phyloP scores from a whole-genome alignment of 2,888 invertebrate species.

The Thysanoteuthis rhombus region DNA sequence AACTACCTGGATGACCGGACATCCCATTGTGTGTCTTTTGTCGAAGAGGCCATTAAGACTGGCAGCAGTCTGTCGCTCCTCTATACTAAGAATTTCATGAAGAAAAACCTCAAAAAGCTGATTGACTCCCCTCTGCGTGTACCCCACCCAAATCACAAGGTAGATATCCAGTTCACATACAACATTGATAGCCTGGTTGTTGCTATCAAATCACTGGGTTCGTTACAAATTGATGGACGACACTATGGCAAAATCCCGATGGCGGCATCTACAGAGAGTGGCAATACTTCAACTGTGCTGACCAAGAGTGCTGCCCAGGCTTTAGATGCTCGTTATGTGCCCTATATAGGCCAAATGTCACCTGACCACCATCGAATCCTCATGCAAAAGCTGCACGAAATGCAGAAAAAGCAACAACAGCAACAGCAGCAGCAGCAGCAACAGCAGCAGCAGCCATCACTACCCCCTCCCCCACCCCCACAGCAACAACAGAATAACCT shows the following conservation, averaged over 20 bases:
- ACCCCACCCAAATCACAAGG: conserved; percentile 64
- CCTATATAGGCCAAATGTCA: background rate
- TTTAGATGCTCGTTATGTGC: background rate
- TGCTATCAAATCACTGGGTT: conserved; percentile 48
- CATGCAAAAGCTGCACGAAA: conserved; percentile 17
- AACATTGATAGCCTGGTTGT: conserved; percentile 43
- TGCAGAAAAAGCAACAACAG: conserved; percentile 13
- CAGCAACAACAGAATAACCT: conserved; percentile 29
- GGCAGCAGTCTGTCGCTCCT: conserved; percentile 59
- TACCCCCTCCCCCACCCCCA: conserved; percentile 32
- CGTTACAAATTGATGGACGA: conserved; percentile 51
- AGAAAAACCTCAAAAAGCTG: conserved; percentile 53
- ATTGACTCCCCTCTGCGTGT: conserved; percentile 48
- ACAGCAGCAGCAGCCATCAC: conserved; percentile 32
- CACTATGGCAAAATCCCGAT: conserved; percentile 36
- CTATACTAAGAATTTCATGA: conserved; percentile 57
- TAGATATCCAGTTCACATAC: conserved; percentile 55
- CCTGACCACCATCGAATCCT: conserved; percentile 22
- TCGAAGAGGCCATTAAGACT: conserved; percentile 77
- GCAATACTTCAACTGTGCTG: conserved; percentile 38
- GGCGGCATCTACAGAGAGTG: background rate
- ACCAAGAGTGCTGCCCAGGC: background rate
- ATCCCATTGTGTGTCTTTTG: conserved; percentile 88
- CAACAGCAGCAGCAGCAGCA: conserved; percentile 36
- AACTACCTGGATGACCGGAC: conserved; percentile 84